phyloP scores from a whole-genome alignment of 2,888 invertebrate species.

The Eupelmus urozonus region DNA sequence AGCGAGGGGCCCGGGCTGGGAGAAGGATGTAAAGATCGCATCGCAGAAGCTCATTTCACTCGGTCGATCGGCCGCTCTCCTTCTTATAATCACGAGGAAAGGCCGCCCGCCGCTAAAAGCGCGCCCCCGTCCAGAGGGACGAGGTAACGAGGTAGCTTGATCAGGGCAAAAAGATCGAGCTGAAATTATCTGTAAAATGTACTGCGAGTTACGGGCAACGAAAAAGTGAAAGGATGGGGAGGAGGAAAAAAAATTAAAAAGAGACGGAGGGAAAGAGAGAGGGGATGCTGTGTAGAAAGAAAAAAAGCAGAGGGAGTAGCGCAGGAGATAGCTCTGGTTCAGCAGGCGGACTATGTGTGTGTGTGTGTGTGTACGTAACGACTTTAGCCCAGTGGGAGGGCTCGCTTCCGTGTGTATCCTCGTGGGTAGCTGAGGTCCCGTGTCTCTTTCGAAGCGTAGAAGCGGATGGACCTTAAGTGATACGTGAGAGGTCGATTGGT shows the following conservation, averaged over 20 bases:
- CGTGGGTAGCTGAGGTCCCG: not conserved
- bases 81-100: conserved; percentile 7
- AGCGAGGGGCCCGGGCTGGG: too few species aligned
- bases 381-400: not conserved
- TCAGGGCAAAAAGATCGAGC: not conserved
- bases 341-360: not conserved
- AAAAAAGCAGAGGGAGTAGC: not conserved
- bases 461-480: conserved; percentile 54
- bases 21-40: not conserved
- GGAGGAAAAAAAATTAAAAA: not conserved
- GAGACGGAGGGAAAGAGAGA: not conserved
- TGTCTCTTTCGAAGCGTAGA: not conserved
- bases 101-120: conserved; percentile 2
- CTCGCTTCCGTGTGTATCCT: not conserved
- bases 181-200: not conserved
- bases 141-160: not conserved
- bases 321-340: not conserved
- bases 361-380: not conserved
- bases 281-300: not conserved
- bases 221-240: not conserved
- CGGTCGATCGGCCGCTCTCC: not conserved
- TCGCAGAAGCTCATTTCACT: not conserved
- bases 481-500: conserved; percentile 59
- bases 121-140: not conserved
- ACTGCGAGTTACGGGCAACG: not conserved